phyloP scores from a whole-genome alignment of 2,113 vertebrate species.

The Hippocampus zosterae region DNA sequence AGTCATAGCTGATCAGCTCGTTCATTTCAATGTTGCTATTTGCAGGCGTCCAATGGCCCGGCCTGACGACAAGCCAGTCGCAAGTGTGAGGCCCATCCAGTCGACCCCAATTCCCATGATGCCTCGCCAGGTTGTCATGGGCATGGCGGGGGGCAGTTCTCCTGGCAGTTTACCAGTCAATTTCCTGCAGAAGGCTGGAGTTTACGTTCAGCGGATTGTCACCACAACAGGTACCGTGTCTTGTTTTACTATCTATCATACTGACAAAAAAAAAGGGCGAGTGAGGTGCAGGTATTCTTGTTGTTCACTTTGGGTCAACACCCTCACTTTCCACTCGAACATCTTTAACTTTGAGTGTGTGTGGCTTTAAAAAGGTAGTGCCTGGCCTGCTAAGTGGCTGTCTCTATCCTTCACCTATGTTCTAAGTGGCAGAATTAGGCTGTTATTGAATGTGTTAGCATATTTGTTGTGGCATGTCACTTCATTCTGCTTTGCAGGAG shows the following conservation, averaged over 20 bases:
- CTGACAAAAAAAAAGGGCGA: background rate
- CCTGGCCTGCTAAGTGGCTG: too few relatives aligned
- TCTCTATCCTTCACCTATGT: too few relatives aligned
- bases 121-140: constrained; percentile 87
- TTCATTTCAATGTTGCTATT: constrained; percentile 20
- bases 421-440: too few relatives aligned
- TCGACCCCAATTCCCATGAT: constrained; percentile 98
- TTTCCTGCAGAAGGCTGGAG: constrained; percentile 92
- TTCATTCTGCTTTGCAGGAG: too few relatives aligned
- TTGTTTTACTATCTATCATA: background rate
- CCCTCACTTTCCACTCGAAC: too few relatives aligned
- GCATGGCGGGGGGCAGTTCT: constrained; percentile 78
- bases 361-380: too few relatives aligned
- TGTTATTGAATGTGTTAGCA: too few relatives aligned
- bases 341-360: too few relatives aligned
- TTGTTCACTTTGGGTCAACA: too few relatives aligned
- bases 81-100: constrained; percentile 93
- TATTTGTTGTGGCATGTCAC: too few relatives aligned
- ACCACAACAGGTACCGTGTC: constrained; percentile 84
- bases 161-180: constrained; percentile 89
- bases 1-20: background rate
- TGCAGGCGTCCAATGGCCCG: constrained; percentile 82
- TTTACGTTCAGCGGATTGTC: constrained; percentile 94
- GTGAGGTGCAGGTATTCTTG: too few relatives aligned
- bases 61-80: constrained; percentile 91